Base-by-base conservation (phyloP, 2,797 vertebrate species). In the Anguilla obscura region DNA sequence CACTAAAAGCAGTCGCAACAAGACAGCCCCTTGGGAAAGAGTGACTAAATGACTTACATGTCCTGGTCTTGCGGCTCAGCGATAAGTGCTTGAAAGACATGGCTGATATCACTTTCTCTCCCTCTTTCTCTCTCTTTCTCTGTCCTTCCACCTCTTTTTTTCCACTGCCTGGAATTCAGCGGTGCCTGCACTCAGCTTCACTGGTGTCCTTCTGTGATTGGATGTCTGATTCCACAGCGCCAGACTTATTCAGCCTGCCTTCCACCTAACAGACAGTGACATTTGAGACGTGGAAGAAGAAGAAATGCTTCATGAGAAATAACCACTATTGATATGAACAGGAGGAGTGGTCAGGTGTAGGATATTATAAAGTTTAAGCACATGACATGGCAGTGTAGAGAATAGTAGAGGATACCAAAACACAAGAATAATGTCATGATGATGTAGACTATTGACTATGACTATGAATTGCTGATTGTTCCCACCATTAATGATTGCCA, bases 1-100 rank as follows among this genome's bases (percentile, higher is more conserved):
- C 69, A 30, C 89, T 66, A 91, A 88, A 66, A 16, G 69, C 21
- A 82, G 79, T 50, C 1, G 21, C 21, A 50, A 21, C 16, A 3
- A 76, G 16, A 82, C 45, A 82, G 6, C 12, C 2, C 33, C 8
- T 50, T 79, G 74, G 3, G 74, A 40, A 14, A 50, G 45, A n/a
- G 24, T 21, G 6, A 24, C 1, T 40, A 3, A 76, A 12, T 40
- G 16, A 82, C 79, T 82, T n/a, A 82, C 79, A n/a, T 50, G 18
- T 82, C 45, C 33, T 76, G 74, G 33, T 50, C 45, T 82, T 82
- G 24, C 40, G 79, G 45, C 21, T 82, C 40, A 50, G 79, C 8
- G 79, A 24, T 50, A 82, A n/a, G 18, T 18, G 45, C 79, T 27
- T 82, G 5, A 82, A 7, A 48, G 79, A 82, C 79, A 82, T 82